A percentile compares a stretch with the other conserved stretches of the same genome.
Conservation (phyloP, 2,113 vertebrate genomes). For the Lepus americanus region DNA sequence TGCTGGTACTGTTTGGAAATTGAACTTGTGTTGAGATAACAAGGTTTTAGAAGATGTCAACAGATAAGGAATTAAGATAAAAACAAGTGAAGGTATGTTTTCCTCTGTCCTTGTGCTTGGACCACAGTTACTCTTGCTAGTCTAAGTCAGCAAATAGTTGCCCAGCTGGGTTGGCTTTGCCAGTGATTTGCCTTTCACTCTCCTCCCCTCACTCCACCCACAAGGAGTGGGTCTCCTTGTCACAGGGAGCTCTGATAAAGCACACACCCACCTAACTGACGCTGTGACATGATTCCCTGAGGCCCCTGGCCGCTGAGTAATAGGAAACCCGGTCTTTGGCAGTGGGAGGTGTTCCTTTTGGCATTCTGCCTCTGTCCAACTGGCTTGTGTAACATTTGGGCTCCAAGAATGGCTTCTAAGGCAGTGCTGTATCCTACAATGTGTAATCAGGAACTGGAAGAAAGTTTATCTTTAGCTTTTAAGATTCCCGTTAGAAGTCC, state of each 20-base stretch:
- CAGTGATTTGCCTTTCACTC: background rate
- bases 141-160: background rate
- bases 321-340: slow-evolving; percentile 13
- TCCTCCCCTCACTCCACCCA: background rate
- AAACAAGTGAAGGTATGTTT: background rate
- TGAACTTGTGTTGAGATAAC: background rate
- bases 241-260: slow-evolving; percentile 45
- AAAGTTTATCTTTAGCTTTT: slow-evolving; percentile 47
- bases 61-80: background rate
- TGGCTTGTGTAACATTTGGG: slow-evolving; percentile 39
- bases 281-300: slow-evolving; percentile 12
- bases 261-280: background rate
- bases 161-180: background rate
- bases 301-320: slow-evolving; percentile 48
- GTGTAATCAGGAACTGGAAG: slow-evolving; percentile 61
- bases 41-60: background rate
- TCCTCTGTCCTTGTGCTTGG: background rate
- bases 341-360: slow-evolving; percentile 61
- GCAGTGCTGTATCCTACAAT: slow-evolving; percentile 31
- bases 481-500: slow-evolving; percentile 45
- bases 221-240: background rate
- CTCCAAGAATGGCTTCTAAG: slow-evolving; percentile 47
- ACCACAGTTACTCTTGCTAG: background rate
- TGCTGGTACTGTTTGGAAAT: background rate
- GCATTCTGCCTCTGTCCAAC: slow-evolving; percentile 38